Evolutionary conservation across 2,888 invertebrate genomes (phyloP), one percentile per base, ranked within the genome.

Genomic region (Volucella inanis): DNA sequence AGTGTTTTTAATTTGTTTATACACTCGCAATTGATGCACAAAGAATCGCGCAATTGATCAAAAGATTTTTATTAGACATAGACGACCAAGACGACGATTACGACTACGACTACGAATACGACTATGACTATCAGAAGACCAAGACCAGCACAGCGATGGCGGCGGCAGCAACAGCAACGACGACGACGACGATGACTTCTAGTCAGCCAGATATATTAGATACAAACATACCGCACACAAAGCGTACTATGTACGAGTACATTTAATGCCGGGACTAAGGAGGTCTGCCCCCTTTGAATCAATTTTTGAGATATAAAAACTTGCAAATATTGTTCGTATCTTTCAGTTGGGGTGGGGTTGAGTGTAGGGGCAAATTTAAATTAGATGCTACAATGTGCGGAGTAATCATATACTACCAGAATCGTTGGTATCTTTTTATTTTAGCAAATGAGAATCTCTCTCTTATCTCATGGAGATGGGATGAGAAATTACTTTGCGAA

Each of bases 1-100:
- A 84, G 84, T 84, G 84, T 84, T 84, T 80, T 80, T 80, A 84
- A 84, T 84, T 84, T 84, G 80, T 76, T 84, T 84, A 80, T 80
- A 71, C 74, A 70, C 83, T 64, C 64, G 50, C 62, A 79, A 75
- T 79, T 79, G 75, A 75, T 84, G 84, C 84, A 84, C 75, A 84
- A 75, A 80, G 80, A 75, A 76, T 75, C 74, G 83, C 84, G 84
- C 84, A 84, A 84, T 84, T 84, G 84, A 80, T 84, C 84, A 84
- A 84, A 74, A 70, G 79, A 75, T 76, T 84, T 84, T 71, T 84
- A 84, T 80, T 84, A 80, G 80, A 70, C 74, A 59, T 61, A 68
- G 31, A 8, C 79, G 68, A 74, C 72, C 39, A 68, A 39, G 64
- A 54, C 52, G 45, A 39, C 18, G 41, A 67, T 9, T 38, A 31